A percentile compares a stretch with the other conserved stretches of the same genome.
Conservation (phyloP, 1,140 invertebrate species). For the Idris sp. region DNA sequence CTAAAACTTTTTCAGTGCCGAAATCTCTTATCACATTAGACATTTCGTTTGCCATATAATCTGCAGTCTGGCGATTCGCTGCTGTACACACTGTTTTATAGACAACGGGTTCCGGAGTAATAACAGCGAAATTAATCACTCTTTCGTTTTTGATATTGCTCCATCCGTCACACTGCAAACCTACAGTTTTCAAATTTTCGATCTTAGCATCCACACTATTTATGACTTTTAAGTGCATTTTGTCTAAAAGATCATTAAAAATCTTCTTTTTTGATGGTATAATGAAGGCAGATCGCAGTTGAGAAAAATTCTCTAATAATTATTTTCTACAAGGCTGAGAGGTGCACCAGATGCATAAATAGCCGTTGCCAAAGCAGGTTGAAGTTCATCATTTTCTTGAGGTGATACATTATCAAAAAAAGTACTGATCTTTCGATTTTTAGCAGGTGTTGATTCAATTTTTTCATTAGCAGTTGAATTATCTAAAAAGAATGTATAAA, state of each 20-base stretch:
- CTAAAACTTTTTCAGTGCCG: slow-evolving; percentile 30
- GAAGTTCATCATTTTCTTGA: slow-evolving; percentile 28
- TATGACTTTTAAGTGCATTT: slow-evolving; percentile 38
- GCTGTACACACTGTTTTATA: slow-evolving; percentile 22
- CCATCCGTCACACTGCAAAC: slow-evolving; percentile 68
- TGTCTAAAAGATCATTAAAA: slow-evolving; percentile 27
- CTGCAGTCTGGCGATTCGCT: slow-evolving; percentile 19
- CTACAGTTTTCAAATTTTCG: slow-evolving; percentile 41
- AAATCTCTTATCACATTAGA: slow-evolving; percentile 29
- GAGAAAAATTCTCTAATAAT: slow-evolving; percentile 18
- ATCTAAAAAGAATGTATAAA: no score
- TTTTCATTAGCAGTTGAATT: no score
- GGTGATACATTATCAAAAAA: slow-evolving; percentile 22
- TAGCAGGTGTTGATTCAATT: no score
- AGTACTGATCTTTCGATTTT: slow-evolving; percentile 12
- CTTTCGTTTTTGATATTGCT: slow-evolving; percentile 67
- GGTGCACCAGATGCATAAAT: slow-evolving; percentile 17
- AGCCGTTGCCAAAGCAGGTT: slow-evolving; percentile 24
- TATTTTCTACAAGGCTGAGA: slow-evolving; percentile 16
- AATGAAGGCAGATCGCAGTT: slow-evolving; percentile 22
- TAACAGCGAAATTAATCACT: slow-evolving; percentile 62
- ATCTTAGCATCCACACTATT: slow-evolving; percentile 47
- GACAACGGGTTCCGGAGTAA: slow-evolving; percentile 40
- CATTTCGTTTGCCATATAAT: slow-evolving; percentile 26
- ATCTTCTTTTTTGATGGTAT: slow-evolving; percentile 14